Evolutionary conservation across 2,113 vertebrate species (phyloP).

Genomic region (Muntiacus muntjak): DNA sequence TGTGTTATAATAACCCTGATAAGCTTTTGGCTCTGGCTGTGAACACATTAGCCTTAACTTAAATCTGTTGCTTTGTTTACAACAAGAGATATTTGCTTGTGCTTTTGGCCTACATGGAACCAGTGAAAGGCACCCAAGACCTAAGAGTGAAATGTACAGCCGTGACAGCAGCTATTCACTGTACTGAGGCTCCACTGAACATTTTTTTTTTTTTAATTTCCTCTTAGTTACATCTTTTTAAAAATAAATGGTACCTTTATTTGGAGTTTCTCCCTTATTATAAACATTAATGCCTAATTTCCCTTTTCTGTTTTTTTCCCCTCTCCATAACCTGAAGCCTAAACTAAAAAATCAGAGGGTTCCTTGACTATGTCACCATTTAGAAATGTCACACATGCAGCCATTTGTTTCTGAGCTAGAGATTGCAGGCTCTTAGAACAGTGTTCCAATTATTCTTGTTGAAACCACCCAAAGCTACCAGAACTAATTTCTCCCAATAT

Average conservation of each 20-base stretch:
- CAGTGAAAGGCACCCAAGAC: constrained; percentile 44
- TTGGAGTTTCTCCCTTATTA: background rate
- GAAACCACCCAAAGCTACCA: constrained; percentile 59
- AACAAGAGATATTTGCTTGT: constrained; percentile 63
- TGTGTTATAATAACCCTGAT: constrained; percentile 76
- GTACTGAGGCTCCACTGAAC: background rate
- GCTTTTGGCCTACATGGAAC: constrained; percentile 48
- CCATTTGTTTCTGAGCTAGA: constrained; percentile 21
- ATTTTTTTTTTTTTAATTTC: background rate
- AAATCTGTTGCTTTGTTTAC: constrained; percentile 80
- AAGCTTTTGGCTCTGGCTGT: constrained; percentile 75
- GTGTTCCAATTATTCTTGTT: constrained; percentile 30
- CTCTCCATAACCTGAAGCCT: background rate
- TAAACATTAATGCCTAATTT: background rate
- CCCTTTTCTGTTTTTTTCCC: background rate
- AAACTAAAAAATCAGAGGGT: background rate
- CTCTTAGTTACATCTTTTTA: background rate
- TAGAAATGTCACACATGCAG: constrained; percentile 48
- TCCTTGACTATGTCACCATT: constrained; percentile 46
- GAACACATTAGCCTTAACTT: constrained; percentile 81
- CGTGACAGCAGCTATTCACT: background rate
- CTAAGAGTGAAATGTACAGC: background rate
- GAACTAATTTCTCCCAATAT: constrained; percentile 51
- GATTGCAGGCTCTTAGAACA: background rate
- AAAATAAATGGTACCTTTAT: background rate